phyloP scores from a whole-genome alignment of 2,797 vertebrate species.

The Falco peregrinus region DNA sequence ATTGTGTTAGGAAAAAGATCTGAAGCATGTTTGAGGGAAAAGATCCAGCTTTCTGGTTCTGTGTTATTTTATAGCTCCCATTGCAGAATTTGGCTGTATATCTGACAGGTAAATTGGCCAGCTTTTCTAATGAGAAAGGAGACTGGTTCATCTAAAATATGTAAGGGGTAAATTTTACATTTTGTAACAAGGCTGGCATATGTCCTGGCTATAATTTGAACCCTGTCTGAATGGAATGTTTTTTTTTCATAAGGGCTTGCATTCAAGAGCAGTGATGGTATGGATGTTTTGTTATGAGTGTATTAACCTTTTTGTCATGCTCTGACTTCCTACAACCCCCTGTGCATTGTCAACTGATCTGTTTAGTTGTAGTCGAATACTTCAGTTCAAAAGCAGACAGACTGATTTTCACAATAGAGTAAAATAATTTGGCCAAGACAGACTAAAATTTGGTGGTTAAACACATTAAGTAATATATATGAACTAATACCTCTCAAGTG shows the following conservation, averaged over 20 bases:
- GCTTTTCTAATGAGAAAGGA: too few relatives aligned
- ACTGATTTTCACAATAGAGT: background rate
- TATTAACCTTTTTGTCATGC: background rate
- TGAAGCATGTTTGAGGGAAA: background rate
- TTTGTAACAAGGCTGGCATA: background rate
- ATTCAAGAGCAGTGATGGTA: background rate
- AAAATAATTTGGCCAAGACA: background rate
- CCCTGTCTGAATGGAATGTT: background rate
- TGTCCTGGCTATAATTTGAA: background rate
- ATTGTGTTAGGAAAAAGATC: background rate
- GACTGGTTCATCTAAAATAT: background rate
- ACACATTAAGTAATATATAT: too few relatives aligned
- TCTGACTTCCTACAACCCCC: background rate
- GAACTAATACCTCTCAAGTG: background rate
- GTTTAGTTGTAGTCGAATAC: background rate
- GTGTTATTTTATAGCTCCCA: background rate
- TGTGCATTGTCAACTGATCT: background rate
- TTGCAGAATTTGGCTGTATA: background rate
- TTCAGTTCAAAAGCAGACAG: background rate
- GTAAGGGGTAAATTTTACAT: background rate
- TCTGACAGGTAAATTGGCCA: too few relatives aligned
- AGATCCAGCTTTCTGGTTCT: background rate
- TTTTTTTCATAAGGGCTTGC: background rate
- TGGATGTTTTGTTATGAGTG: background rate
- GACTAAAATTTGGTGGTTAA: background rate